Conservation (phyloP, 2,113 vertebrate genomes). For the Brachyhypopomus gauderio region DNA sequence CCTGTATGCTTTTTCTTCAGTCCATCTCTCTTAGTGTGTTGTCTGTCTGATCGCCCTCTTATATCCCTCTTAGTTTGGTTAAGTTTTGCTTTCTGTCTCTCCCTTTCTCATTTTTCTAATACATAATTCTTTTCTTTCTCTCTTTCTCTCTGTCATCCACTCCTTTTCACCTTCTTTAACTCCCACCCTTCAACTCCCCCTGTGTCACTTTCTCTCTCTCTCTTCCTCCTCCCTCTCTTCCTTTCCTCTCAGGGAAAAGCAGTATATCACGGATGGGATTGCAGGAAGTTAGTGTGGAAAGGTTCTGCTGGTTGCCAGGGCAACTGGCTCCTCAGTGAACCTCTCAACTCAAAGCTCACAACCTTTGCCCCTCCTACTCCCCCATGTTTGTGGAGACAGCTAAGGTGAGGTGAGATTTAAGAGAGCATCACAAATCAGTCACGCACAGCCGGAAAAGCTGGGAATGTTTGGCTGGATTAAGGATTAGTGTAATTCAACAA, state of each 20-base stretch:
- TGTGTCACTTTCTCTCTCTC: not conserved
- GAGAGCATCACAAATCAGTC: too few species aligned
- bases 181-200: too few species aligned
- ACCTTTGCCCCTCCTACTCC: not conserved
- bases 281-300: not conserved
- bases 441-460: too few species aligned
- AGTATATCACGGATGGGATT: not conserved
- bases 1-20: too few species aligned
- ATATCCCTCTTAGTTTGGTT: too few species aligned
- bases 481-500: too few species aligned
- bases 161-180: not conserved
- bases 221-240: not conserved
- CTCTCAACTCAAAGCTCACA: slow-evolving; percentile 9
- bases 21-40: too few species aligned
- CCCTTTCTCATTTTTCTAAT: not conserved
- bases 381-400: not conserved
- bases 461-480: too few species aligned
- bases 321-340: slow-evolving; percentile 13
- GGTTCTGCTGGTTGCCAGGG: slow-evolving; percentile 27
- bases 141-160: not conserved
- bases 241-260: not conserved
- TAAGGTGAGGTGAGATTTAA: too few species aligned
- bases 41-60: not conserved
- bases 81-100: not conserved
- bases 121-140: not conserved